Conservation (phyloP, 2,888 invertebrate species). For the Crepidodera aurea region DNA sequence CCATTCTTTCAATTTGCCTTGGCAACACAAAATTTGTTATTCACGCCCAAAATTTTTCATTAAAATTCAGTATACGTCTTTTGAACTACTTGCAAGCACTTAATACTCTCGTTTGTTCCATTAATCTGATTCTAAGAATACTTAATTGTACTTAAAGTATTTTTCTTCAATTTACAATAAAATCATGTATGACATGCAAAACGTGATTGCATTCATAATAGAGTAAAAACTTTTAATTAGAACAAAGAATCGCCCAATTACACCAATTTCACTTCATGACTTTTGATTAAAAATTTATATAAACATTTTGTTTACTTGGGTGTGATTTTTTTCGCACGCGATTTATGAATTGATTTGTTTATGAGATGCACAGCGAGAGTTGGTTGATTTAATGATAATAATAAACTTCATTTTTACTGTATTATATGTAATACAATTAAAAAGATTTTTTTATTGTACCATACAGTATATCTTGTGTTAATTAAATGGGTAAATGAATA, state of each 20-base stretch:
- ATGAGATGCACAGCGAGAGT: too few relatives aligned
- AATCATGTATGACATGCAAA: constrained; percentile 30
- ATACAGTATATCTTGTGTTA: too few relatives aligned
- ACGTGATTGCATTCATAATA: constrained; percentile 25
- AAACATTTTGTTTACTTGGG: not conserved
- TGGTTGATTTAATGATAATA: not conserved
- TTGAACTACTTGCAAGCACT: not conserved
- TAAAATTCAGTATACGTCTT: not conserved
- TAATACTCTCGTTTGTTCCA: not conserved
- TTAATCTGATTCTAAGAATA: not conserved
- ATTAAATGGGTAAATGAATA: too few relatives aligned
- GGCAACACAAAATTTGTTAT: too few relatives aligned
- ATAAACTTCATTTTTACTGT: too few relatives aligned
- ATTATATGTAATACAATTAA: too few relatives aligned
- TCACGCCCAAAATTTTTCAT: too few relatives aligned
- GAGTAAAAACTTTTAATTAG: constrained; percentile 20
- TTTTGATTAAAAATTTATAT: constrained; percentile 5
- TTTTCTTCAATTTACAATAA: constrained; percentile 26
- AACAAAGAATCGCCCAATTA: constrained; percentile 22
- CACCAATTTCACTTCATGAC: constrained; percentile 17
- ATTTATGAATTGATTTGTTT: too few relatives aligned
- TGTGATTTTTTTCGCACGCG: not conserved
- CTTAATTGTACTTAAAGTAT: constrained; percentile 14
- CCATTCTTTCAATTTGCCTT: too few relatives aligned
- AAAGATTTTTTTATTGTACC: too few relatives aligned